Base-by-base conservation (phyloP, 2,888 invertebrate species). In the Eupithecia tripunctaria region DNA sequence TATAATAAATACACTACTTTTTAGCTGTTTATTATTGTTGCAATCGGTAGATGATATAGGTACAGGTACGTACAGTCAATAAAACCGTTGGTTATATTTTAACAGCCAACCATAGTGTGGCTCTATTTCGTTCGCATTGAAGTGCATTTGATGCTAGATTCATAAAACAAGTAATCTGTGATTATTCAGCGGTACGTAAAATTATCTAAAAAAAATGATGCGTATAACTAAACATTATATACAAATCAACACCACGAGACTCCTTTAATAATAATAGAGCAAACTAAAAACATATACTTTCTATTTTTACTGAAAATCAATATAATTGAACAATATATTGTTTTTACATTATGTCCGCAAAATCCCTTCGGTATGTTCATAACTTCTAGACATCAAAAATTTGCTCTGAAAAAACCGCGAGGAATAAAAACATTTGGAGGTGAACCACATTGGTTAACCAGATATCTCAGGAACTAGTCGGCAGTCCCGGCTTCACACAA, bases 351-450 rank as follows among this genome's bases (percentile, higher is more conserved):
- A n/a, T n/a, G n/a, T 25, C 10, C 21, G 10, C 3, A 51, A 21
- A 47, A n/a, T 47, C 10, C n/a, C 47, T 10, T 47, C 8, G n/a
- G 6, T 14, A n/a, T n/a, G 8, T 47, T 47, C 43, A n/a, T n/a
- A 36, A 8, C 36, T 36, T 36, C 7, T 36, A 36, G 36, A 36
- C 8, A 8, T 8, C 89, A 89, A 89, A 90, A 91, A 91, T 93
- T 91, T 86, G 91, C 94, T 94, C 94, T 94, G 94, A 94, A 94
- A 94, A 36, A 63, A 38, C 12, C 8, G n/a, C n/a, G 8, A 21
- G 6, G 63, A 38, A 25, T n/a, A 21, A 64, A 63, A 64, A 64
- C 64, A 21, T 25, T 36, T 36, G 6, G 38, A 64, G 64, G 64
- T 41, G 64, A 64, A 36, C 63, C 62, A 62, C 32, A 62, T 62